Evolutionary conservation across 2,888 invertebrate species (phyloP), one percentile per base, ranked within the genome.

Genomic region (Eupithecia centaureata): DNA sequence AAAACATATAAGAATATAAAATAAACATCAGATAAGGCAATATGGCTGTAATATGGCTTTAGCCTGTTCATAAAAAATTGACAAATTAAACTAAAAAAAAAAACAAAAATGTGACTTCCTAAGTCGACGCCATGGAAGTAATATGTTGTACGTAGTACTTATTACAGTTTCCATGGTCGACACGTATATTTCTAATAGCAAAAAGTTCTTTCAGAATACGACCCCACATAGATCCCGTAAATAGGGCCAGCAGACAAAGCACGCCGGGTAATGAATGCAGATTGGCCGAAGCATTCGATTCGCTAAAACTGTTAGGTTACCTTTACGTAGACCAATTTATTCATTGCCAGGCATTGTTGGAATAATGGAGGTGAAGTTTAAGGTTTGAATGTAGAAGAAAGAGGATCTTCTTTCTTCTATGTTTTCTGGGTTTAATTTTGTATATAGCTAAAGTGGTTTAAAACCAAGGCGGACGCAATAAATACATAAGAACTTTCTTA

Each of bases 191-290:
- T 47, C 15, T 1, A 18, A 8, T 18, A 18, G 7, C 1, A 22
- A 42, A 12, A 47, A 12, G 10, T 59, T 4, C 25, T 47, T 13
- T 33, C 75, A 77, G 75, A 75, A 74, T 77, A 73, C 73, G 73
- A 56, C 73, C 77, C 72, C 71, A 73, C 76, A 79, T 77, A 77
- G 80, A 80, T 78, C 77, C 74, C 76, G 79, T 80, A 83, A 86
- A 86, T 82, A 83, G 78, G 76, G 74, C 76, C 59, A 67, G 71
- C 79, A 79, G 79, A 82, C 83, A 82, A 81, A 83, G 84, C 85
- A 84, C 82, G 81, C 80, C 79, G 75, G 70, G 83, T 85, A 87
- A 88, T 88, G 84, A 85, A 89, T 89, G 88, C 86, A 89, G 87
- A 89, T 88, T 88, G 88, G 82, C 72, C 63, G 62, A 74, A 72